These are phyloP conservation scores for Chromoteleia sp. DNA, from an alignment of 2,888 invertebrate species.

Conservation along the genomic window DNA sequence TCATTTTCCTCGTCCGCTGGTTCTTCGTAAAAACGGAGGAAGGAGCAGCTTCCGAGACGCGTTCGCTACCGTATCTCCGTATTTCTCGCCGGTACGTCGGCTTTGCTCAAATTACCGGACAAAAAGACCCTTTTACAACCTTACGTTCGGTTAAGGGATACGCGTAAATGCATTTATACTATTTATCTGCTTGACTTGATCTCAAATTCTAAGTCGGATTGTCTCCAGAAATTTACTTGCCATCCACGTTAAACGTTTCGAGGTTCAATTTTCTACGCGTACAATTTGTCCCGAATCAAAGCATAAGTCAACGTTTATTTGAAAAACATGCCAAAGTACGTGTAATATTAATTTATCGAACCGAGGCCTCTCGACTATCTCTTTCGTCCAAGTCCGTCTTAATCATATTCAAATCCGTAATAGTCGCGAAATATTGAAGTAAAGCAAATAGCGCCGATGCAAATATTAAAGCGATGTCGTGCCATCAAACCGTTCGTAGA, in stretches of 20 bases:
- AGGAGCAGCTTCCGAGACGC: constrained; percentile 83
- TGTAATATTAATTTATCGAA: neutral
- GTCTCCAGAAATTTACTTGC: no score
- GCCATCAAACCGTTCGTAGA: constrained; percentile 47
- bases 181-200: constrained; percentile 15
- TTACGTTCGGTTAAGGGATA: constrained; percentile 7
- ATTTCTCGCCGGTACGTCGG: constrained; percentile 62
- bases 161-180: constrained; percentile 10
- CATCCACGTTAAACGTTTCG: no score
- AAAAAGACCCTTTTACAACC: constrained; percentile 39
- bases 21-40: constrained; percentile 79
- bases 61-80: constrained; percentile 81
- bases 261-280: no score
- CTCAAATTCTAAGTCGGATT: no score
- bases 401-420: constrained; percentile 60
- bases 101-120: constrained; percentile 49
- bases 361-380: constrained; percentile 31
- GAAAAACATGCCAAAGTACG: no score
- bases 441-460: constrained; percentile 51
- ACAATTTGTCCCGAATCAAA: no score
- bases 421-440: constrained; percentile 54
- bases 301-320: no score
- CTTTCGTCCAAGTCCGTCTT: constrained; percentile 7
- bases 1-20: constrained; percentile 81
- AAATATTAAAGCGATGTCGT: constrained; percentile 58